These are phyloP conservation scores for Cricetomys ansorgei DNA, from an alignment of 2,113 vertebrate species.

Conservation along the genomic window DNA sequence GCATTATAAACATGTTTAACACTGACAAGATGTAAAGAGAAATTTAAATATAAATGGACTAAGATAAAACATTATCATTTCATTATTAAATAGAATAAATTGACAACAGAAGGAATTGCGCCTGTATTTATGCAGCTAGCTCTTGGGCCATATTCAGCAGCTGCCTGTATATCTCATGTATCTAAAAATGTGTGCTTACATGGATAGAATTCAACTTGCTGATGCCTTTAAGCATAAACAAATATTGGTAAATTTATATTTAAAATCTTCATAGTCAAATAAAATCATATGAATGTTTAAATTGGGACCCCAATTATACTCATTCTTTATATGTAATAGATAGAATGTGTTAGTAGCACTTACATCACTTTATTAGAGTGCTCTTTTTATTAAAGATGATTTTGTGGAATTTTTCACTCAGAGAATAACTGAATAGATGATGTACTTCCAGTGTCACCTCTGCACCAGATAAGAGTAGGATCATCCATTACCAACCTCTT, in stretches of 20 bases:
- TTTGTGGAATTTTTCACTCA: background rate
- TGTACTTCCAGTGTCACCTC: background rate
- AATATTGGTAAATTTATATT: constrained; percentile 11
- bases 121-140: background rate
- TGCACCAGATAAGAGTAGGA: background rate
- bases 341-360: background rate
- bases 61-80: background rate
- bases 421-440: background rate
- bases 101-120: background rate
- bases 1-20: background rate
- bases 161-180: background rate
- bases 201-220: background rate
- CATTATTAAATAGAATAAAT: background rate
- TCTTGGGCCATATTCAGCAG: background rate
- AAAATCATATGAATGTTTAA: constrained; percentile 12
- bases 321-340: background rate
- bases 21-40: background rate
- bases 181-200: background rate
- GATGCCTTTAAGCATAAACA: constrained; percentile 18
- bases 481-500: background rate
- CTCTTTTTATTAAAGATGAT: background rate
- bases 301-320: background rate
- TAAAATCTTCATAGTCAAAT: background rate
- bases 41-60: background rate
- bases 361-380: background rate